phyloP scores from a whole-genome alignment of 2,888 invertebrate species.

The Penaeus monodon region DNA sequence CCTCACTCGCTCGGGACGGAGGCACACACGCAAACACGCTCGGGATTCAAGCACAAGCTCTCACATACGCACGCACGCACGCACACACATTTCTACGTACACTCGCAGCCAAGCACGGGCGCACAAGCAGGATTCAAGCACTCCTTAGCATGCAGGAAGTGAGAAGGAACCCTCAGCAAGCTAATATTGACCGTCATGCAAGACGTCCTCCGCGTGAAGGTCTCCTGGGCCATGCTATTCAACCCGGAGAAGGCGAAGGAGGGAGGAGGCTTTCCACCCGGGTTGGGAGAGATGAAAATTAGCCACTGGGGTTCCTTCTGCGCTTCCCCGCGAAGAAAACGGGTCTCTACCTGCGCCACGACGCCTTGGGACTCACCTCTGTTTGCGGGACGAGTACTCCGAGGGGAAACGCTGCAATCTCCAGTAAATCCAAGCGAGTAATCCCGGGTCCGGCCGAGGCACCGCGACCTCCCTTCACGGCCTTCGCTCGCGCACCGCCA shows the following conservation, averaged over 20 bases:
- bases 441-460: slow-evolving; percentile 43
- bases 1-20: too few species aligned
- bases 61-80: not conserved
- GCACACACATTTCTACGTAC: not conserved
- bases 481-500: slow-evolving; percentile 56
- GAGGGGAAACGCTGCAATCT: not conserved
- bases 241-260: too few species aligned
- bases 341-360: not conserved
- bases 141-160: not conserved
- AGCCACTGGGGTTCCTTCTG: too few species aligned
- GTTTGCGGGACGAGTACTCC: slow-evolving; percentile 32
- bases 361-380: slow-evolving; percentile 11
- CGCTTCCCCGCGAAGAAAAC: not conserved
- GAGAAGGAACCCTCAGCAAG: not conserved
- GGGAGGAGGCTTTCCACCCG: too few species aligned
- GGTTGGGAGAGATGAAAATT: too few species aligned
- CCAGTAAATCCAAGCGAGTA: slow-evolving; percentile 32
- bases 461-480: slow-evolving; percentile 47
- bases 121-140: not conserved
- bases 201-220: too few species aligned
- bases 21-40: too few species aligned
- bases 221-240: too few species aligned
- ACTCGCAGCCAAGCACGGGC: not conserved
- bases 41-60: slow-evolving; percentile 9
- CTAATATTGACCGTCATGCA: too few species aligned